Conservation (phyloP, 2,797 vertebrate species). For the Hydrophis major region DNA sequence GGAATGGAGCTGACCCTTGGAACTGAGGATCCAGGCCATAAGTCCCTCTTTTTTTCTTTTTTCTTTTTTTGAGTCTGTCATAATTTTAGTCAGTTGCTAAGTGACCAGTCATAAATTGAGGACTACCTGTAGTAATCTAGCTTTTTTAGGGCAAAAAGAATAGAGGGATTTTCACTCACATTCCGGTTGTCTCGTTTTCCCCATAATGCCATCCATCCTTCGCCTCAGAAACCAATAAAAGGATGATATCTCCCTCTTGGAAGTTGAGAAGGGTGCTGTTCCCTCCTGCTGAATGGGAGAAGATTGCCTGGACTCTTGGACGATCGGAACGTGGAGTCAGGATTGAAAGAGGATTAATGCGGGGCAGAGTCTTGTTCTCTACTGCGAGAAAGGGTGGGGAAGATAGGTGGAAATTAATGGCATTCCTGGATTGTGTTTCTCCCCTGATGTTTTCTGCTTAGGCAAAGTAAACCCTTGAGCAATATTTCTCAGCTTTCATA, state of each 20-base stretch:
- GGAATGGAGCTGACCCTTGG: neutral
- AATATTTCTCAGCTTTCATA: neutral
- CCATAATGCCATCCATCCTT: conserved; percentile 92
- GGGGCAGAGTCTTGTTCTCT: conserved; percentile 87
- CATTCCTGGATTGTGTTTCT: neutral
- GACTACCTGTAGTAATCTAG: neutral
- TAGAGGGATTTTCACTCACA: conserved; percentile 71
- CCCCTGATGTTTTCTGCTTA: neutral
- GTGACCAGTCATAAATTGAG: neutral
- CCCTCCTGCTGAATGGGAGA: conserved; percentile 86
- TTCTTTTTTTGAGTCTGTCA: neutral
- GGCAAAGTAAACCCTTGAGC: neutral
- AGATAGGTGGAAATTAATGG: neutral
- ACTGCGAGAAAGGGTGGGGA: conserved; percentile 57
- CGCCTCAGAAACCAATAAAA: conserved; percentile 88
- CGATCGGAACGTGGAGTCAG: conserved; percentile 84
- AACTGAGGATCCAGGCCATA: neutral
- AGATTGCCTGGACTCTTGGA: conserved; percentile 85
- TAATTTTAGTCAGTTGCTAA: neutral
- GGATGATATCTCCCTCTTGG: conserved; percentile 84
- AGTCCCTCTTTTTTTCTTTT: neutral
- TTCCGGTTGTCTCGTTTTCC: conserved; percentile 86
- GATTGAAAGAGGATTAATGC: conserved; percentile 87
- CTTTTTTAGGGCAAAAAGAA: neutral
- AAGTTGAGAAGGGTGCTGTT: conserved; percentile 92